These are phyloP conservation scores for Asobara japonica DNA, from an alignment of 1,140 invertebrate species.

Conservation along the genomic window DNA sequence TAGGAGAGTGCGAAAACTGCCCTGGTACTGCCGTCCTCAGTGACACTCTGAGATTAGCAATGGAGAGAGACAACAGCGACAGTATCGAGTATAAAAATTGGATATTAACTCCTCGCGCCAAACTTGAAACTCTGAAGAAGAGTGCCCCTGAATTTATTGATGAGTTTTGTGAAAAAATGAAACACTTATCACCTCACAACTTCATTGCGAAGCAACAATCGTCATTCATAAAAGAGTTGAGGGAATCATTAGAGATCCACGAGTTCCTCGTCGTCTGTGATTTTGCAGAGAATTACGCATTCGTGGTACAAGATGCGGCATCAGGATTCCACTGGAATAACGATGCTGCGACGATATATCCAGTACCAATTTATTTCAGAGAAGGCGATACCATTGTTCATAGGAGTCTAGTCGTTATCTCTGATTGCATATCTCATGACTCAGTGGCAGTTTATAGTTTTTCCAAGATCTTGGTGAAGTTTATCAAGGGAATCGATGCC, in stretches of 20 bases:
- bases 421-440: conserved; percentile 1
- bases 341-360: background rate
- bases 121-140: background rate
- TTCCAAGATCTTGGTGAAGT: background rate
- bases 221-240: conserved; percentile 28
- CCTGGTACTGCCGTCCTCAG: conserved; percentile 7
- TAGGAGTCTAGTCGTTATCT: conserved; percentile 14
- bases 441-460: background rate
- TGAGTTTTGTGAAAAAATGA: conserved; percentile 22
- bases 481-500: background rate
- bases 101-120: conserved; percentile 20
- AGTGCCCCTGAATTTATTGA: conserved; percentile 27
- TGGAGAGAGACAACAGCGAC: conserved; percentile 24
- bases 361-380: background rate
- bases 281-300: conserved; percentile 38
- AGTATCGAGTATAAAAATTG: conserved; percentile 23
- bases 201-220: conserved; percentile 43
- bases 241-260: conserved; percentile 30
- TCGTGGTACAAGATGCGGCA: conserved; percentile 7
- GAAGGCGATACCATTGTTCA: background rate
- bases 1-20: conserved; percentile 24
- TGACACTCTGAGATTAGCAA: background rate
- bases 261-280: conserved; percentile 39
- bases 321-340: conserved; percentile 17
- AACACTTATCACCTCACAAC: conserved; percentile 26